These are phyloP conservation scores for Orchestes rusci DNA, from an alignment of 2,888 invertebrate species.

Conservation along the genomic window DNA sequence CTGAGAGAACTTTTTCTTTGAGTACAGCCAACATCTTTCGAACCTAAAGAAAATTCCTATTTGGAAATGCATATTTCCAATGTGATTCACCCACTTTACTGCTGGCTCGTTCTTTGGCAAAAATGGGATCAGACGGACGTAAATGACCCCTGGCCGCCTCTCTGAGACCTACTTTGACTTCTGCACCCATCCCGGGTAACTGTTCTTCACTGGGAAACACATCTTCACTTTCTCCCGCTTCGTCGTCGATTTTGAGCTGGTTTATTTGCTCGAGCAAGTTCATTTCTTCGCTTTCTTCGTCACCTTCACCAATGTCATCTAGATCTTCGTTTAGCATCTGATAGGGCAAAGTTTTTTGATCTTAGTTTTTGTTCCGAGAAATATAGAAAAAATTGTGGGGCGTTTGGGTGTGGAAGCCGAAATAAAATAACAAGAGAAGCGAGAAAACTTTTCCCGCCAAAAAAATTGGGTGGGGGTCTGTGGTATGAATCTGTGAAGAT, in stretches of 20 bases:
- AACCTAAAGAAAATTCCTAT: conserved; percentile 23
- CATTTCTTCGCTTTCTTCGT: conserved; percentile 44
- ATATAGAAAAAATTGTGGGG: no score
- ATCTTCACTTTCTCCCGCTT: conserved; percentile 35
- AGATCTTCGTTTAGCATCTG: conserved; percentile 49
- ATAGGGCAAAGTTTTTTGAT: no score
- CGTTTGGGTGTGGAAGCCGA: no score
- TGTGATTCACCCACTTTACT: conserved; percentile 50
- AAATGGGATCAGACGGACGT: conserved; percentile 65
- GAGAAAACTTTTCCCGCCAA: no score
- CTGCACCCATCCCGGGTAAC: conserved; percentile 17
- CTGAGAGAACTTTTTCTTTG: conserved; percentile 46
- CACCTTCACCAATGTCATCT: conserved; percentile 36
- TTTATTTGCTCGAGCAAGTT: conserved; percentile 60
- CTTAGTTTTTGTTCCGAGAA: no score
- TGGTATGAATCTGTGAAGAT: no score
- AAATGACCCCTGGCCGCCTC: conserved; percentile 58
- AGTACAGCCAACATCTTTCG: conserved; percentile 29
- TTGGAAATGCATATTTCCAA: not conserved
- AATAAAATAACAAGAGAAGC: no score
- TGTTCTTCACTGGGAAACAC: conserved; percentile 10
- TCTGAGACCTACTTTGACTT: conserved; percentile 41
- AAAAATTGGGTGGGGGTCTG: no score
- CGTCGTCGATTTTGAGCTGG: conserved; percentile 48
- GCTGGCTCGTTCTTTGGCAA: conserved; percentile 50